Conservation (phyloP, 2,113 vertebrate species). For the Telmatochromis sp. region DNA sequence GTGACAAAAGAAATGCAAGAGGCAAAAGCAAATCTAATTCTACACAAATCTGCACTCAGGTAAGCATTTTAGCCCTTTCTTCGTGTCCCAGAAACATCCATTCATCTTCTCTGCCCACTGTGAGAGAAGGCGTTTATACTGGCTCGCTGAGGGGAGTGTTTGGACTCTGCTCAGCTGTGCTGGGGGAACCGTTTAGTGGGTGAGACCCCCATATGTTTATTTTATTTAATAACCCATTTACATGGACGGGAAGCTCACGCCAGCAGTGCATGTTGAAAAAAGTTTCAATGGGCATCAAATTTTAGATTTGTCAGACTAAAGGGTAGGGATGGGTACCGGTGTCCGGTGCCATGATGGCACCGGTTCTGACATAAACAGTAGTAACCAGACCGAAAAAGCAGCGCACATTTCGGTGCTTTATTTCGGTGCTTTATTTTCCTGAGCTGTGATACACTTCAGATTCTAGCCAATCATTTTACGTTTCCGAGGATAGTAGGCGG, state of each 20-base stretch:
- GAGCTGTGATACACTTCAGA: too few species aligned
- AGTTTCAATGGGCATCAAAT: background rate
- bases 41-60: background rate
- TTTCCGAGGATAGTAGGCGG: too few species aligned
- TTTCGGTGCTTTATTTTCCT: fast-evolving
- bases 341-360: too few species aligned
- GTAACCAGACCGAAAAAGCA: too few species aligned
- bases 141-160: background rate
- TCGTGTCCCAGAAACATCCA: background rate
- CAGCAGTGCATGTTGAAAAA: background rate
- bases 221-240: background rate
- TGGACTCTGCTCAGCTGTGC: background rate
- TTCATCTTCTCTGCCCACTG: background rate
- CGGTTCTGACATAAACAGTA: too few species aligned
- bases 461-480: too few species aligned
- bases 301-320: background rate
- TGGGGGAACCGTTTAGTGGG: background rate
- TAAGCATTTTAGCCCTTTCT: background rate
- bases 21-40: background rate
- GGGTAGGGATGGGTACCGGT: background rate
- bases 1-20: background rate
- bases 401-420: too few species aligned
- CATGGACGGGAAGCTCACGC: background rate
- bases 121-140: background rate
- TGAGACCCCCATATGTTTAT: background rate